These are phyloP conservation scores for Polydrusus pterygomalis DNA, from an alignment of 2,888 invertebrate species.

Conservation along the genomic window DNA sequence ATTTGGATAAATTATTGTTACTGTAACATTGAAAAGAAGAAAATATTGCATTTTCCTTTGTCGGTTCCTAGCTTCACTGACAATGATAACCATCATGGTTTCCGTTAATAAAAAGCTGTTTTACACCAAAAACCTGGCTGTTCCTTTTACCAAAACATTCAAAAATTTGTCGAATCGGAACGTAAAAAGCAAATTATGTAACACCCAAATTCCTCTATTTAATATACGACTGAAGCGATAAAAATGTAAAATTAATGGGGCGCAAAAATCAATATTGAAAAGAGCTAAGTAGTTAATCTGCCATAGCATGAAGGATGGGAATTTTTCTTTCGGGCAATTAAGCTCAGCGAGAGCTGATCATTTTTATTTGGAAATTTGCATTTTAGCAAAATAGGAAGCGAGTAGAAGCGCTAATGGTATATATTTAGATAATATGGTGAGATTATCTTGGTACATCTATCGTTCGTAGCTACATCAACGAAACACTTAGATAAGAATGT, in stretches of 20 bases:
- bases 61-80: too few species aligned
- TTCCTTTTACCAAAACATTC: neutral
- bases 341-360: conserved; percentile 11
- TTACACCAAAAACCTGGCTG: too few species aligned
- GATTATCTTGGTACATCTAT: neutral
- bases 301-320: conserved; percentile 30
- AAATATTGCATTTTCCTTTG: too few species aligned
- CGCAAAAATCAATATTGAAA: conserved; percentile 26
- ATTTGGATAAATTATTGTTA: too few species aligned
- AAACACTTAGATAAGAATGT: too few species aligned
- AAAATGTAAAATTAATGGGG: conserved; percentile 31
- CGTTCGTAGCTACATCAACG: too few species aligned
- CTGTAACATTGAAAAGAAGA: too few species aligned
- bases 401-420: conserved; percentile 14
- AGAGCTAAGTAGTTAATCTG: conserved; percentile 34
- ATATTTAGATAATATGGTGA: neutral
- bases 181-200: conserved; percentile 9
- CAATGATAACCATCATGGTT: too few species aligned
- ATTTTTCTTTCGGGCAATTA: conserved; percentile 31
- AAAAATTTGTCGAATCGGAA: neutral
- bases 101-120: too few species aligned
- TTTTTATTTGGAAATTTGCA: conserved; percentile 36
- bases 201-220: conserved; percentile 4
- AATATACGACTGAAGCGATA: conserved; percentile 19
- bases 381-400: conserved; percentile 29